phyloP scores from a whole-genome alignment of 2,888 invertebrate species.

The Mechanitis messenoides region DNA sequence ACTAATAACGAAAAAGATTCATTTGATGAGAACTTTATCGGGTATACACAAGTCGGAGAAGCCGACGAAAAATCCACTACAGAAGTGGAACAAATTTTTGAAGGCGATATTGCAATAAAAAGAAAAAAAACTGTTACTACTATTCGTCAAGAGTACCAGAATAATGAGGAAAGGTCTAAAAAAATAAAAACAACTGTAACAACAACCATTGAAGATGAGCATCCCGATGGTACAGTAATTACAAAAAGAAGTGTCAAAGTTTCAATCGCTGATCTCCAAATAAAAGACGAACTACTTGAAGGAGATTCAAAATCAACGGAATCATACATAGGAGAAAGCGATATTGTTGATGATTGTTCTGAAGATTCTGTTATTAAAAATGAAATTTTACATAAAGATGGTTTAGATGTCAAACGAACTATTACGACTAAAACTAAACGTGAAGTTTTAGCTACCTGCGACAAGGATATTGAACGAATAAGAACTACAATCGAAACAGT shows the following conservation, averaged over 20 bases:
- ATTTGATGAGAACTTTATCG: slow-evolving; percentile 53
- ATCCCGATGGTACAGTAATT: slow-evolving; percentile 61
- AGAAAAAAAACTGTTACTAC: slow-evolving; percentile 60
- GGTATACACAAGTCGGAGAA: slow-evolving; percentile 45
- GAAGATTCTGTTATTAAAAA: slow-evolving; percentile 62
- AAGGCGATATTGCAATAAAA: slow-evolving; percentile 49
- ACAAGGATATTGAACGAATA: slow-evolving; percentile 73
- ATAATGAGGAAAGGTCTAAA: slow-evolving; percentile 39
- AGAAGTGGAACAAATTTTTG: slow-evolving; percentile 42
- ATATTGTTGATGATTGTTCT: slow-evolving; percentile 59
- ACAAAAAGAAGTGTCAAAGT: slow-evolving; percentile 65
- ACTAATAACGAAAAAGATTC: slow-evolving; percentile 52
- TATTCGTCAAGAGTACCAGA: slow-evolving; percentile 55
- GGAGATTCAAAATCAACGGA: slow-evolving; percentile 40
- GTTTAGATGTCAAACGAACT: slow-evolving; percentile 55
- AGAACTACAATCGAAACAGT: slow-evolving; percentile 76
- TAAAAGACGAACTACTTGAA: slow-evolving; percentile 37
- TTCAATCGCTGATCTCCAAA: slow-evolving; percentile 56
- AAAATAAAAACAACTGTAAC: slow-evolving; percentile 59
- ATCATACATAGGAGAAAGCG: slow-evolving; percentile 49
- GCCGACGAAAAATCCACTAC: slow-evolving; percentile 47
- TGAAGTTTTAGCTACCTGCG: slow-evolving; percentile 68
- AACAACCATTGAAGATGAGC: slow-evolving; percentile 53
- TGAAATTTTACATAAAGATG: slow-evolving; percentile 55
- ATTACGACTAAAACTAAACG: slow-evolving; percentile 67